phyloP scores from a whole-genome alignment of 1,140 invertebrate species.

The Drosophila lowei region DNA sequence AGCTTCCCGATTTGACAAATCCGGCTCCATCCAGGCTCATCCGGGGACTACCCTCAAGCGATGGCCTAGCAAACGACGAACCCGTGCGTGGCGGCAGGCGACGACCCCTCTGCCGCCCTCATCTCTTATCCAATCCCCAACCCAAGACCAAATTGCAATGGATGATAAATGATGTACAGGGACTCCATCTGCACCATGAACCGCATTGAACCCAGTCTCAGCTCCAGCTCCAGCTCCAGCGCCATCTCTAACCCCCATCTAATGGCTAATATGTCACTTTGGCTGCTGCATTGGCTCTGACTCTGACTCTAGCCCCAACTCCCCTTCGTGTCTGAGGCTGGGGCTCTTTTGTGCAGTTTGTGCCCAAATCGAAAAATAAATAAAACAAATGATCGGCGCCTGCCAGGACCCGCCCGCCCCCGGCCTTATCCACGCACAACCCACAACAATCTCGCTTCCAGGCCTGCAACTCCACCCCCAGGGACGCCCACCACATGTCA shows the following conservation, averaged over 20 bases:
- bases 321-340: background rate
- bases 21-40: conserved; percentile 37
- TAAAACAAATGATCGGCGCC: conserved; percentile 72
- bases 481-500: conserved; percentile 71
- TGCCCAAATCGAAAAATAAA: conserved; percentile 78
- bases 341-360: conserved; percentile 43
- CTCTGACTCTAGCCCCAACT: background rate
- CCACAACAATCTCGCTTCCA: conserved; percentile 66
- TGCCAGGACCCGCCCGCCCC: conserved; percentile 14
- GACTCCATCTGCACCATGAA: conserved; percentile 56
- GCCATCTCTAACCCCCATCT: conserved; percentile 28
- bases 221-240: background rate
- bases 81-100: conserved; percentile 32
- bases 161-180: conserved; percentile 73
- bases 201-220: conserved; percentile 47
- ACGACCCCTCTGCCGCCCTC: conserved; percentile 18
- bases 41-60: conserved; percentile 31
- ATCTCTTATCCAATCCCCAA: conserved; percentile 41
- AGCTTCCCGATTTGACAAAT: conserved; percentile 43
- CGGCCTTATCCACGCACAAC: background rate
- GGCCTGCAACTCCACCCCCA: conserved; percentile 41
- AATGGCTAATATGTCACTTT: conserved; percentile 73
- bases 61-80: conserved; percentile 28
- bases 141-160: conserved; percentile 68
- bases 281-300: conserved; percentile 67